Evolutionary conservation across 2,113 vertebrate genomes (phyloP).

Genomic region (Pelecanus crispus): DNA sequence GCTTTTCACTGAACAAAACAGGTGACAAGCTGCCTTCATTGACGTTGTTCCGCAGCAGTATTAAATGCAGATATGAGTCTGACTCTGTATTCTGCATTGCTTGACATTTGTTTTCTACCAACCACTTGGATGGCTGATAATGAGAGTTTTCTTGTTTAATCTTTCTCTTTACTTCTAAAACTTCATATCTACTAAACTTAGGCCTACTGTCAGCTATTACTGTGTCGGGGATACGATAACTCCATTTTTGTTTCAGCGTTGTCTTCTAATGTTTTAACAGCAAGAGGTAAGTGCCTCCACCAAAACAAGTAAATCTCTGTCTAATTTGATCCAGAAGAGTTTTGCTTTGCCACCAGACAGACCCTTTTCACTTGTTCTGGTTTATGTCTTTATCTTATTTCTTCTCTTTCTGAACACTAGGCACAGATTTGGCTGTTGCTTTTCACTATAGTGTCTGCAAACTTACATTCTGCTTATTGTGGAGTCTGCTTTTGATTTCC

Average conservation of each 20-base stretch:
- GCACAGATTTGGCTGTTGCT: not conserved
- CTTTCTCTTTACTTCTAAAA: not conserved
- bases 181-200: not conserved
- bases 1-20: not conserved
- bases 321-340: not conserved
- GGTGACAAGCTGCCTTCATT: not conserved
- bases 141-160: not conserved
- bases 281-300: not conserved
- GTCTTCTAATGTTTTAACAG: not conserved
- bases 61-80: not conserved
- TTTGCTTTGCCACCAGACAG: not conserved
- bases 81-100: accelerated
- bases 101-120: not conserved
- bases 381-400: not conserved
- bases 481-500: not conserved
- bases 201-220: not conserved
- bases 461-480: not conserved
- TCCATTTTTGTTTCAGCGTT: not conserved
- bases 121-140: not conserved
- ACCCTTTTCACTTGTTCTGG: not conserved
- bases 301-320: not conserved
- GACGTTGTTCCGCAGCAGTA: not conserved
- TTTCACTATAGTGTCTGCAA: not conserved
- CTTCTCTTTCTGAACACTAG: not conserved
- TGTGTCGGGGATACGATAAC: accelerated